A percentile compares a stretch with the other conserved stretches of the same genome.
Evolutionary conservation across 2,888 invertebrate species (phyloP).

Genomic region (Microplitis manilae): DNA sequence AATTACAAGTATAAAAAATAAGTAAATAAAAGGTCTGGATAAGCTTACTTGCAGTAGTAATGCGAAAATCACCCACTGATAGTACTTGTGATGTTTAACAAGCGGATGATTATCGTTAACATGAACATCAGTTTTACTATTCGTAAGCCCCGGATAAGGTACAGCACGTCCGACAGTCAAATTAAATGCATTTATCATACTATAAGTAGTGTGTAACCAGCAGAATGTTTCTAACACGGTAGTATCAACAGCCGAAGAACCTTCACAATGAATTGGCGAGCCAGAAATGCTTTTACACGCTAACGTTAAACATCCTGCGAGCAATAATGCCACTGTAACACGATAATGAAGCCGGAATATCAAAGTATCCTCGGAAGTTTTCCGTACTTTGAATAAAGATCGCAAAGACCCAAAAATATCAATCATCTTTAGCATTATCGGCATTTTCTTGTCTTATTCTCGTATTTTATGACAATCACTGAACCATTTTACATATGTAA

Average conservation of each 20-base stretch:
- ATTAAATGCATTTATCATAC: conserved; percentile 80
- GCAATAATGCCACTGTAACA: conserved; percentile 73
- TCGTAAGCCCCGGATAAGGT: conserved; percentile 85
- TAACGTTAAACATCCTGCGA: conserved; percentile 73
- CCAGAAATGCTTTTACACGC: conserved; percentile 72
- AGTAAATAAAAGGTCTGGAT: not conserved
- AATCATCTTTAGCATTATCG: conserved; percentile 69
- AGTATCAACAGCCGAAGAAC: conserved; percentile 73
- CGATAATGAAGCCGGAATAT: conserved; percentile 74
- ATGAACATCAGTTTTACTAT: conserved; percentile 73
- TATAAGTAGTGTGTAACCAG: conserved; percentile 94
- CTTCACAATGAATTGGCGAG: conserved; percentile 72
- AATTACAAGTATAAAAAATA: not conserved
- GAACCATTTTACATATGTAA: not conserved
- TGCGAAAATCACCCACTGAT: conserved; percentile 77
- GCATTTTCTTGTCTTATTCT: conserved; percentile 57
- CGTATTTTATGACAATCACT: conserved; percentile 1
- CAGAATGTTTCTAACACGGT: conserved; percentile 92
- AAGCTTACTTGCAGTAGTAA: conserved; percentile 74
- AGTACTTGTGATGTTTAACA: conserved; percentile 73
- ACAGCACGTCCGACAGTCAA: conserved; percentile 78
- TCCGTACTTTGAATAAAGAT: conserved; percentile 67
- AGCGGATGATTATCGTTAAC: conserved; percentile 73
- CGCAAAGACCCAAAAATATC: conserved; percentile 69
- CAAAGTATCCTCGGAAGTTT: conserved; percentile 71